Base-by-base conservation (phyloP, 1,140 invertebrate species). In the Augochlora pura region DNA sequence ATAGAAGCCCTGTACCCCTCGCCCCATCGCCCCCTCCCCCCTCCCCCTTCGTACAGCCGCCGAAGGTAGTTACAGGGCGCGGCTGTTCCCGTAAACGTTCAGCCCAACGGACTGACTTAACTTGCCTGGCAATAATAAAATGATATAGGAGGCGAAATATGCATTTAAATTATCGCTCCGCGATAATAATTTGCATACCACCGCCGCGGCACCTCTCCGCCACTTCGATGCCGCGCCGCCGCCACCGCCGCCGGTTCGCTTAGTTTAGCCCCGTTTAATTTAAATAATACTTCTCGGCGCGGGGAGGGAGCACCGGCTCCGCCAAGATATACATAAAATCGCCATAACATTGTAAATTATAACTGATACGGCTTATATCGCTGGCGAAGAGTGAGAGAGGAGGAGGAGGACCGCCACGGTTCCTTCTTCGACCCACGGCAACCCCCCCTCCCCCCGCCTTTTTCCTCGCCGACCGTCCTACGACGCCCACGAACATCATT, bases 341-440 rank as follows among this genome's bases (percentile, higher is more conserved):
- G 92, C 92, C 92, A 93, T 93, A 93, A 93, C 92, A 91, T 92
- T 93, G 91, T 92, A 93, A 93, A 93, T 93, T 93, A 93, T 92
- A 92, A 92, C 91, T 92, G 92, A 92, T 93, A 92, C 90, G 91
- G 92, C 91, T 92, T 93, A 93, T 90, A 90, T 91, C 88, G 88
- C 83, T n/a, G 83, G 46, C 42, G 75, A 65, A 49, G 75, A 60
- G 66, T 5, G 54, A 57, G 54, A 57, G 54, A 57, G 42, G 42
- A 46, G n/a, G n/a, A n/a, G n/a, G n/a, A n/a, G n/a, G n/a, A n/a
- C n/a, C 42, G 42, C 42, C 12, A 9, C 14, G 14, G 18, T 16
- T 52, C 49, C 27, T 21, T 25, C 70, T 73, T 62, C 46, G 25
- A 67, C 39, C 66, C 64, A 25, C 49, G 32, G 14, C 23, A 39